Percentiles rank a stretch among this genome's conserved stretches.
phyloP scores from a whole-genome alignment of 2,797 vertebrate species.

The Peromyscus aztecus region DNA sequence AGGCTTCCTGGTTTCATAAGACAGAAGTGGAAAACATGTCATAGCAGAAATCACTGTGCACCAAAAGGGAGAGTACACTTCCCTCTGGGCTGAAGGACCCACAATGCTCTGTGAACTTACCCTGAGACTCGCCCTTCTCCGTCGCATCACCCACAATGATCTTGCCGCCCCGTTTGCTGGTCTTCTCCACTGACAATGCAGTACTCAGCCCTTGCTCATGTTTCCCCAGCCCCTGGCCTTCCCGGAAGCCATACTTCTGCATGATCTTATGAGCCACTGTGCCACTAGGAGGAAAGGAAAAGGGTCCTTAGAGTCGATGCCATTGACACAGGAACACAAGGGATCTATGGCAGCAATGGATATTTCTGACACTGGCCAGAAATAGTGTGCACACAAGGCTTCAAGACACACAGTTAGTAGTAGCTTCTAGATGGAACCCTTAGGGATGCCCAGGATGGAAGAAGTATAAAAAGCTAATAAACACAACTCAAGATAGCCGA shows the following conservation, averaged over 20 bases:
- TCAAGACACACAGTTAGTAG: neutral
- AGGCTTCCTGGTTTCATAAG: neutral
- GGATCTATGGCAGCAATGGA: neutral
- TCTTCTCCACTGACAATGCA: conserved; percentile 98
- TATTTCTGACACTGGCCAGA: neutral
- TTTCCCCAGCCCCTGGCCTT: conserved; percentile 98
- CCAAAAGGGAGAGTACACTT: neutral
- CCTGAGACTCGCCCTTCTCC: conserved; percentile 94
- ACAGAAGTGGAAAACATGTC: neutral
- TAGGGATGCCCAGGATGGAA: neutral
- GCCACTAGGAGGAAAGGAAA: conserved; percentile 88
- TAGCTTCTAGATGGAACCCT: neutral
- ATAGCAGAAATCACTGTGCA: neutral
- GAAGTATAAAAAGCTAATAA: neutral
- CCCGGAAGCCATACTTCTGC: conserved; percentile 99
- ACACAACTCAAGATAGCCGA: neutral
- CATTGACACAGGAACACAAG: rapidly evolving
- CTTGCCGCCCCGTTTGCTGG: conserved; percentile 98
- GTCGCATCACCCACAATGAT: conserved; percentile 96
- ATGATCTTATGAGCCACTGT: conserved; percentile 99
- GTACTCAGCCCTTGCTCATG: conserved; percentile 98
- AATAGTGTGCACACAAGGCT: neutral
- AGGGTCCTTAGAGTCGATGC: neutral
- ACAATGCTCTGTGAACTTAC: conserved; percentile 84
- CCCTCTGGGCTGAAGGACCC: neutral